phyloP scores from a whole-genome alignment of 2,797 vertebrate genomes.

The Pogonophryne albipinna region DNA sequence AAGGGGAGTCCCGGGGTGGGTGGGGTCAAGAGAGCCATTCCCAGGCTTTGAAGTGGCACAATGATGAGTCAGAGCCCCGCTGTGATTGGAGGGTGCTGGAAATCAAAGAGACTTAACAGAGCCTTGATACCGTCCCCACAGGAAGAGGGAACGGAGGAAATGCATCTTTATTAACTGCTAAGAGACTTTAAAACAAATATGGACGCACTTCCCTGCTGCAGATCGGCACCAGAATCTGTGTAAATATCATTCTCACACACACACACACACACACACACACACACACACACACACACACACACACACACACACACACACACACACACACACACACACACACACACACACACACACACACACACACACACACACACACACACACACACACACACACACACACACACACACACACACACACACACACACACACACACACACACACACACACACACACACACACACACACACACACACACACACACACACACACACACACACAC shows the following conservation, averaged over 20 bases:
- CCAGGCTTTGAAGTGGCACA: conserved; percentile 88
- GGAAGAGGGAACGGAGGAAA: conserved; percentile 91
- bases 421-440: too few relatives aligned
- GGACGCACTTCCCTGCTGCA: conserved; percentile 72
- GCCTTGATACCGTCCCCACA: conserved; percentile 92
- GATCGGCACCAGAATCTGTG: conserved; percentile 65
- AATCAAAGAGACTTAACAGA: conserved; percentile 95
- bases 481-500: conserved; percentile 41
- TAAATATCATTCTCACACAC: conserved; percentile 63
- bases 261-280: conserved; percentile 41
- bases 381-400: too few relatives aligned
- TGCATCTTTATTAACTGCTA: conserved; percentile 93
- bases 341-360: conserved; percentile 41
- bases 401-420: too few relatives aligned
- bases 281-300: conserved; percentile 22
- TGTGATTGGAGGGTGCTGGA: conserved; percentile 84
- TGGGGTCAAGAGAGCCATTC: conserved; percentile 80
- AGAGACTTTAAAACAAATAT: conserved; percentile 92
- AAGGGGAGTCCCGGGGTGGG: conserved; percentile 79
- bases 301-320: too few relatives aligned
- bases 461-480: too few relatives aligned
- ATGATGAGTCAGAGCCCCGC: conserved; percentile 79
- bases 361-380: conserved; percentile 26
- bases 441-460: too few relatives aligned
- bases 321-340: conserved; percentile 31